Evolutionary conservation across 2,888 invertebrate species (phyloP), one percentile per base, ranked within the genome.

Genomic region (Nineta flava): DNA sequence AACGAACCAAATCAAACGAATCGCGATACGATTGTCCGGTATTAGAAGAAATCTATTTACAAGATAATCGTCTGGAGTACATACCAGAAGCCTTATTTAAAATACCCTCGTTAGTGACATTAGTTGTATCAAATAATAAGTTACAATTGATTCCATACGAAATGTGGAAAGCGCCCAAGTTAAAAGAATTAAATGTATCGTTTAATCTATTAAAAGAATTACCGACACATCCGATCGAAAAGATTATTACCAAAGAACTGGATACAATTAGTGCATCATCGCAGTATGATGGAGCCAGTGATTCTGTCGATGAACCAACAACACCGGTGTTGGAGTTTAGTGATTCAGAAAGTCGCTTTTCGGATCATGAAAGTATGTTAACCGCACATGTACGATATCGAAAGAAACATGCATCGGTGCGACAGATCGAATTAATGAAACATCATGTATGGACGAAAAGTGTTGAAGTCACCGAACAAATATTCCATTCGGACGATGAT

Each of bases 111-210:
- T 70, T 96, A 38, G 72, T 77, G 10, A 83, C 84, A 2, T 72
- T 99, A 55, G 94, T 96, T 65, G 80, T 93, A n/a, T 90, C 94
- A 0, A 91, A 93, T 68, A 97, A 97, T 68, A 90, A 92, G 65
- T 68, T 96, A 49, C 83, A 87, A 54, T 68, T 75, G 46, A 69
- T 96, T 49, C 94, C 95, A 0, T 78, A 81, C 50, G 79, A 80
- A 54, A 70, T 96, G 71, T 96, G 95, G 95, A 69, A 77, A 12
- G 81, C 93, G 1, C 86, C 90, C 0, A 83, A 84, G 51, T 70
- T 96, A 45, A 77, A 87, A 49, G 95, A 95, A 65, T 68, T 95
- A 31, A 93, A 91, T 65, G 83, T 83, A 1, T 85, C 93, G 0
- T 83, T 92, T 60, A 97, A 97, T 72, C 75, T 87, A 49, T 69